Evolutionary conservation across 92 coral and sea anemone genomes (phyloP).

Genomic region (Phenganax subtilis): DNA sequence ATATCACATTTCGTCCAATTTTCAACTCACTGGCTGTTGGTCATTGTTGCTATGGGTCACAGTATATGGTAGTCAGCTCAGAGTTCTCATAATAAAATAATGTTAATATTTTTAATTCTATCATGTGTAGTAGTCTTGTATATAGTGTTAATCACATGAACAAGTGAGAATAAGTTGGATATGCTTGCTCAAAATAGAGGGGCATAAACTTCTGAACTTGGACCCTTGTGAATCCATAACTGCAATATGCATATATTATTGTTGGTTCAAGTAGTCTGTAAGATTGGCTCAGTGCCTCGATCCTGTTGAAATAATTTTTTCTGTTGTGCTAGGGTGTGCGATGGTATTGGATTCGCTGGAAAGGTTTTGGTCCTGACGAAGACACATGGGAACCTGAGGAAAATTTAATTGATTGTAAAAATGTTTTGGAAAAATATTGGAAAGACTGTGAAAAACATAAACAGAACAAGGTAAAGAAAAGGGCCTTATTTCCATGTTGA

Average conservation of each 20-base stretch:
- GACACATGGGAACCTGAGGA: conserved; percentile 67
- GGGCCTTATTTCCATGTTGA: not conserved
- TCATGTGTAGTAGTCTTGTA: too few species aligned
- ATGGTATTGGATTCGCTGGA: conserved; percentile 55
- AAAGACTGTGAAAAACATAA: conserved; percentile 11
- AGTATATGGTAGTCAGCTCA: too few species aligned
- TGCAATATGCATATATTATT: not conserved
- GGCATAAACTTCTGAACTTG: too few species aligned
- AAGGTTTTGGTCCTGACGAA: conserved; percentile 54
- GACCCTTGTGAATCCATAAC: too few species aligned
- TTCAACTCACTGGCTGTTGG: too few species aligned
- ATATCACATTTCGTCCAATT: too few species aligned
- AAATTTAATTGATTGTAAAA: conserved; percentile 52
- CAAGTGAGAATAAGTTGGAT: too few species aligned
- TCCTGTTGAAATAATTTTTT: not conserved
- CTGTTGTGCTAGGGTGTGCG: conserved; percentile 37
- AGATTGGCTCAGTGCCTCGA: not conserved
- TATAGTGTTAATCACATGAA: too few species aligned
- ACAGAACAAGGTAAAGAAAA: conserved; percentile 12
- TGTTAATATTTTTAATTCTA: too few species aligned
- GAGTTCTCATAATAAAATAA: too few species aligned
- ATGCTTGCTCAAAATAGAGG: too few species aligned
- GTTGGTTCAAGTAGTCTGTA: not conserved
- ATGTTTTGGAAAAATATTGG: conserved; percentile 51
- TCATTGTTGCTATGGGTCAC: too few species aligned